phyloP scores from a whole-genome alignment of 2,888 invertebrate genomes.

The Leistus spinibarbis region DNA sequence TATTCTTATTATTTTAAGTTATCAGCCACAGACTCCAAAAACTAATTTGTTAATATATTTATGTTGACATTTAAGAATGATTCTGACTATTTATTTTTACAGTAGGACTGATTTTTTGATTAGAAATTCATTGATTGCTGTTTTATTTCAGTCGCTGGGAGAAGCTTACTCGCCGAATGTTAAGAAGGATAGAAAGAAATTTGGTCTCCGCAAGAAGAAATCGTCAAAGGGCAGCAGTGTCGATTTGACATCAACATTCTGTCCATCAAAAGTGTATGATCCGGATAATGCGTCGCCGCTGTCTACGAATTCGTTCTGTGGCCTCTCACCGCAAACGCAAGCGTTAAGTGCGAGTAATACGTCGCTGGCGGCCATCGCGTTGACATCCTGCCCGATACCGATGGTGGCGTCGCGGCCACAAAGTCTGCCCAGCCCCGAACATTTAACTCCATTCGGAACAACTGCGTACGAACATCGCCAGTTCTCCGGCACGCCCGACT shows the following conservation, averaged over 20 bases:
- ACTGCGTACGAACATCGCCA: constrained; percentile 45
- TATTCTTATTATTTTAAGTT: neutral
- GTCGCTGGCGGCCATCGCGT: constrained; percentile 46
- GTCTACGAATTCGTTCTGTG: constrained; percentile 55
- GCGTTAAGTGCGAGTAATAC: constrained; percentile 49
- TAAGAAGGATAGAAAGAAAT: constrained; percentile 72
- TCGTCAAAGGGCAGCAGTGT: constrained; percentile 68
- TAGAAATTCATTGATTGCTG: neutral
- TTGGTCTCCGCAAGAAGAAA: constrained; percentile 72
- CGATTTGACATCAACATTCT: constrained; percentile 60
- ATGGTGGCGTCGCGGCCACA: constrained; percentile 63
- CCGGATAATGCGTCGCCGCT: constrained; percentile 56
- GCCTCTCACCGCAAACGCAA: constrained; percentile 49
- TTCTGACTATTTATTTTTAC: neutral
- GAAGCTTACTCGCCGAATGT: constrained; percentile 69
- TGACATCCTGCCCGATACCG: constrained; percentile 51
- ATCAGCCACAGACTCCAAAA: no score
- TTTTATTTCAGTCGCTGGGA: constrained; percentile 57
- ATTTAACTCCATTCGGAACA: constrained; percentile 50
- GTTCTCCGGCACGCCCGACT: constrained; percentile 45
- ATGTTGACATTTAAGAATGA: neutral
- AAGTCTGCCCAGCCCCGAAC: constrained; percentile 63
- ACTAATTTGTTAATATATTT: neutral
- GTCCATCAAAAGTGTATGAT: constrained; percentile 50
- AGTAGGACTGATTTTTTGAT: neutral